Evolutionary conservation across 2,113 vertebrate species (phyloP).

Genomic region (Psittacula cyanocephala): DNA sequence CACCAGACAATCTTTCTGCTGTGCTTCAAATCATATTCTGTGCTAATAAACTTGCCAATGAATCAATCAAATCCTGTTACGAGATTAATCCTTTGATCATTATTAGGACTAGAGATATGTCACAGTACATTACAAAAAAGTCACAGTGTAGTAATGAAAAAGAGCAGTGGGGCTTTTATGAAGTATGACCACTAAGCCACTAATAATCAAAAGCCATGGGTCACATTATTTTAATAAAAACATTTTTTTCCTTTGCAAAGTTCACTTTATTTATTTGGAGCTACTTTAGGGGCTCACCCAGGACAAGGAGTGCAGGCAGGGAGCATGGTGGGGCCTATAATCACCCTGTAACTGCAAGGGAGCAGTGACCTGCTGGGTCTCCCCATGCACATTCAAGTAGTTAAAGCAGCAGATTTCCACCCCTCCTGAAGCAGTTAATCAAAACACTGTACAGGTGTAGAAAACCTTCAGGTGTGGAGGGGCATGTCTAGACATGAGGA

Average conservation of each 20-base stretch:
- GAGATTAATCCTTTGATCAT: slow-evolving; percentile 32
- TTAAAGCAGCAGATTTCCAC: neutral
- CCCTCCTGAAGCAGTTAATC: neutral
- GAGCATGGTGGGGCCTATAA: rapidly evolving
- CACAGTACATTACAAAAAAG: neutral
- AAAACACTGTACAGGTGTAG: neutral
- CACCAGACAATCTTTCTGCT: neutral
- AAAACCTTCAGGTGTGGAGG: neutral
- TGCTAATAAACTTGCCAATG: slow-evolving; percentile 48
- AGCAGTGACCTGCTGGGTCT: neutral
- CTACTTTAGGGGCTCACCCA: neutral
- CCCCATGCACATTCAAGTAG: rapidly evolving
- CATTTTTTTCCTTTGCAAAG: neutral
- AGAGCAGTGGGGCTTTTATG: neutral
- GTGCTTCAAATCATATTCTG: neutral
- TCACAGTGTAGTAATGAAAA: neutral
- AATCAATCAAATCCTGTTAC: slow-evolving; percentile 19
- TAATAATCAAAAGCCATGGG: neutral
- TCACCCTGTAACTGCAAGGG: neutral
- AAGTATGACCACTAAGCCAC: neutral
- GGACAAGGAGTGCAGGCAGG: neutral
- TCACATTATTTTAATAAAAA: neutral
- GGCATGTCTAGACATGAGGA: neutral
- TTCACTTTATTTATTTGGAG: neutral
- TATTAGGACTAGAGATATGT: slow-evolving; percentile 12